Evolutionary conservation across 2,797 vertebrate genomes (phyloP), one percentile per base, ranked within the genome.

Genomic region (Hypotaenidia philippensis): DNA sequence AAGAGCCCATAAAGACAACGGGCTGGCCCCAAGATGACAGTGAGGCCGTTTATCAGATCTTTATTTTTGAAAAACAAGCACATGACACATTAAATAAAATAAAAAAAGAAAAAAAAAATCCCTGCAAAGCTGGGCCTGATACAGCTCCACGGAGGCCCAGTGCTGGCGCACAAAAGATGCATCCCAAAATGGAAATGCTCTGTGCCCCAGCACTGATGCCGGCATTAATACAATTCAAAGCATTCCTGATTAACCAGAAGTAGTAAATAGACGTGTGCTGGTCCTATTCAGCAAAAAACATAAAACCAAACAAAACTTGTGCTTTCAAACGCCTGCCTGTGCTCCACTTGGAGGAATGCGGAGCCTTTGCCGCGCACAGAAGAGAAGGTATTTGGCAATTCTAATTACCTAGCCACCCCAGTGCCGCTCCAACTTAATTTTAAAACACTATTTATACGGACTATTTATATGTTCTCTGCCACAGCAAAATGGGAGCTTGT

Each of bases 241-340:
- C 94, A 92, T 89, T 96, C 94, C 94, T 76, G 89, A 93, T 96
- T 95, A 97, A 96, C 94, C 93, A 97, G 95, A 93, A 94, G 96
- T 93, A 96, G 94, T 95, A 96, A 97, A 96, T 93, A 96, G 95
- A 94, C 85, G 96, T 97, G 96, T 97, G 96, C 95, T 96, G 94
- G 49, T 91, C 63, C 96, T 94, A 96, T 96, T 96, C 87, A 97
- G 93, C 77, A 94, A 96, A 97, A 95, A 96, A 77, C 45, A 91
- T 91, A 84, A 96, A 94, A 96, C 91, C 85, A 96, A 96, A 94
- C 96, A 96, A 94, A 95, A 96, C 95, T 93, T 50, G 87, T 49
- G 95, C 96, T 96, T 96, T 96, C 95, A 97, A 96, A 84, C 3
- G 91, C 87, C 85, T 84, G 93, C 95, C 89, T 87, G 77, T 16